Evolutionary conservation across 2,797 vertebrate species (phyloP), one percentile per base, ranked within the genome.

Genomic region (Florisuga fusca): DNA sequence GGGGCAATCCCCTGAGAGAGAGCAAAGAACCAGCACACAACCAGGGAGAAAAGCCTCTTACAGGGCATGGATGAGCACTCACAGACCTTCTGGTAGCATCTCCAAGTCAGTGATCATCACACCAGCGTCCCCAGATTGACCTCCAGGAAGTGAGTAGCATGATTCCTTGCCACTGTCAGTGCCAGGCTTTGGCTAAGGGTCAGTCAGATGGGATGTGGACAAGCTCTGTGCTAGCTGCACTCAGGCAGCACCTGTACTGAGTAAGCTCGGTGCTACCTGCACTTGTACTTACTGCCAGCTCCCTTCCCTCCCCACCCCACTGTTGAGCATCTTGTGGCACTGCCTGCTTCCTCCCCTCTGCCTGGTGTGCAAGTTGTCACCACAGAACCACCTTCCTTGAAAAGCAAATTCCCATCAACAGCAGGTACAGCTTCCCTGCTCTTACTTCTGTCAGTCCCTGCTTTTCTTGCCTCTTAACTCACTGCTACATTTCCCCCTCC

Each of bases 201-300:
- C 0, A 0, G n/a, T 38, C 36, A 66, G 59, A 26, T 0, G 6
- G 76, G 51, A 46, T 2, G 3, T 18, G 59, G 54, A 54, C 21
- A 53, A 68, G 41, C 7, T 54, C 53, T 23, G 18, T 0, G 3
- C 34, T 17, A 25, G 74, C 78, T 63, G n/a, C n/a, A 7, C 23
- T 51, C 57, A 34, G 23, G 57, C n/a, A n/a, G n/a, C n/a, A n/a
- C n/a, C n/a, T n/a, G n/a, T n/a, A n/a, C n/a, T n/a, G n/a, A n/a
- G n/a, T n/a, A n/a, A n/a, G n/a, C n/a, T n/a, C n/a, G n/a, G n/a
- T n/a, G n/a, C n/a, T n/a, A n/a, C n/a, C n/a, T n/a, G n/a, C n/a
- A n/a, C n/a, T n/a, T n/a, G 4, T 15, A 5, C 43, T 58, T 18
- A 61, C 29, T 69, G 36, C 21, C 51, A 26, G 50, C 26, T 82